These are phyloP conservation scores for Lissonota sp. DNA, from an alignment of 2,888 invertebrate genomes.

Conservation along the genomic window DNA sequence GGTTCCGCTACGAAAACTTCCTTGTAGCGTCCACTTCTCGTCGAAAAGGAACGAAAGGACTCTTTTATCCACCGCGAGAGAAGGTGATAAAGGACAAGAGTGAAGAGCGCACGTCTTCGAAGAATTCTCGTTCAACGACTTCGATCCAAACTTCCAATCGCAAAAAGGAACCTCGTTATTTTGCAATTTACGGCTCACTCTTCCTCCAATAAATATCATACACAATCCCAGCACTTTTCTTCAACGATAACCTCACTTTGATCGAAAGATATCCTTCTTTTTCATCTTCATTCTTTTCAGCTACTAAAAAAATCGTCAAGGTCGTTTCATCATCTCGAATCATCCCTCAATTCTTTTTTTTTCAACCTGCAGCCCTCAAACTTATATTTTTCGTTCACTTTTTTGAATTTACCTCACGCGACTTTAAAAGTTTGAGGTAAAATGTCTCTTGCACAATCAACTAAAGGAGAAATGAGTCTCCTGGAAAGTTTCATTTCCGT, in stretches of 20 bases:
- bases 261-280: no score
- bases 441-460: background rate
- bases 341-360: no score
- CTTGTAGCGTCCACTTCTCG: background rate
- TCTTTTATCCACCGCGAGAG: background rate
- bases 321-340: no score
- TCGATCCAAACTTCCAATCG: constrained; percentile 38
- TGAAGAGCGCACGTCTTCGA: constrained; percentile 29
- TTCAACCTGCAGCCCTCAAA: no score
- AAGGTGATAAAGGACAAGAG: background rate
- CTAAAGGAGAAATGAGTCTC: background rate
- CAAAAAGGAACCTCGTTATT: constrained; percentile 20
- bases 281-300: no score
- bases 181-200: no score
- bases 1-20: background rate
- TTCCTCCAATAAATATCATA: no score
- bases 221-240: no score
- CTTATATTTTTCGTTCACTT: no score
- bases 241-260: no score
- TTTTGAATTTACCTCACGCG: no score
- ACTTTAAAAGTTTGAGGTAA: background rate
- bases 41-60: background rate
- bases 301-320: no score
- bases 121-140: constrained; percentile 45
- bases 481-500: constrained; percentile 48